These are phyloP conservation scores for Junonia oenone DNA, from an alignment of 2,888 invertebrate genomes.

Conservation along the genomic window DNA sequence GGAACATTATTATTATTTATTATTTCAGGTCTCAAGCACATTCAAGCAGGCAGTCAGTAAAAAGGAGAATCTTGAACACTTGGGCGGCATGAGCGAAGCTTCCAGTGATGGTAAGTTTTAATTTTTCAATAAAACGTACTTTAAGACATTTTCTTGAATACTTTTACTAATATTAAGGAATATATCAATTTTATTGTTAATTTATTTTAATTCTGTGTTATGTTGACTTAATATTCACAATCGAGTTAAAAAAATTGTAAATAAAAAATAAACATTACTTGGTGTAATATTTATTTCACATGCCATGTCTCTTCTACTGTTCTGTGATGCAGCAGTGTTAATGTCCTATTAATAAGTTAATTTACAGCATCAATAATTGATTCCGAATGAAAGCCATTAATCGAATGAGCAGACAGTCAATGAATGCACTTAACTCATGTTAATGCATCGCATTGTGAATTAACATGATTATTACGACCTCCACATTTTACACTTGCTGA, in stretches of 20 bases:
- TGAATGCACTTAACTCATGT: not conserved
- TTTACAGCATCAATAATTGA: constrained; percentile 13
- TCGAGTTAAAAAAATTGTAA: too few relatives aligned
- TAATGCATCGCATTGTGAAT: not conserved
- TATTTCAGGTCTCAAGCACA: constrained; percentile 85
- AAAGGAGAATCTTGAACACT: constrained; percentile 93
- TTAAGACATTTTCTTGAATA: too few relatives aligned
- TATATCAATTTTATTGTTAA: too few relatives aligned
- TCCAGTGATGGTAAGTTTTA: constrained; percentile 88
- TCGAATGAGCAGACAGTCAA: not conserved
- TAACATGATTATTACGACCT: not conserved
- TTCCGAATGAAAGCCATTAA: constrained; percentile 15
- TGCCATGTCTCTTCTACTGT: not conserved
- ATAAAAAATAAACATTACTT: too few relatives aligned
- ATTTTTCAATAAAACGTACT: too few relatives aligned
- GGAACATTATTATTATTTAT: not conserved
- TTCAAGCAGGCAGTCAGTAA: constrained; percentile 96
- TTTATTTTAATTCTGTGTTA: too few relatives aligned
- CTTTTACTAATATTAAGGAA: too few relatives aligned
- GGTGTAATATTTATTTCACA: not conserved
- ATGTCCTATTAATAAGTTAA: not conserved
- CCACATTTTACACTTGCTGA: not conserved
- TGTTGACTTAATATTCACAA: too few relatives aligned
- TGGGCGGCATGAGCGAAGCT: constrained; percentile 95
- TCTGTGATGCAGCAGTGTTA: not conserved